Evolutionary conservation across 2,888 invertebrate genomes (phyloP).

Genomic region (Sepioteuthis lessoniana): DNA sequence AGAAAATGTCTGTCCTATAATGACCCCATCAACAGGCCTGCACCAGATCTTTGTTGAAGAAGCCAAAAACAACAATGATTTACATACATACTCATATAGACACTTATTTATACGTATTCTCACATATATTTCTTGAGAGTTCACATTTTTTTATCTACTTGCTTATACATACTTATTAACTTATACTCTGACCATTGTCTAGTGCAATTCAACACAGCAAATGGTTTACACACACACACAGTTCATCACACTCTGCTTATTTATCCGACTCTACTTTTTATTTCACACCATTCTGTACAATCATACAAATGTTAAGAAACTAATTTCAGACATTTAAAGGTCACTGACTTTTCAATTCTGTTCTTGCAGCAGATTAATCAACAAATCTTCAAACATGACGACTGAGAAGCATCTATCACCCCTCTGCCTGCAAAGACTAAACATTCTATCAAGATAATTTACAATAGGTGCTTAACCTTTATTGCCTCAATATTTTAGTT

Average conservation of each 20-base stretch:
- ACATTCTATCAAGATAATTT: background rate
- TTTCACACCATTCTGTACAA: background rate
- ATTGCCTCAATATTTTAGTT: background rate
- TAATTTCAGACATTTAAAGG: constrained; percentile 48
- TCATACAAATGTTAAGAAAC: background rate
- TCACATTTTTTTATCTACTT: too few relatives aligned
- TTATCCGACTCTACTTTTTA: background rate
- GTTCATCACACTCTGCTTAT: background rate
- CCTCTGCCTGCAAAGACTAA: background rate
- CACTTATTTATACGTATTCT: too few relatives aligned
- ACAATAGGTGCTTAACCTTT: background rate
- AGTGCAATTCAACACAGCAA: background rate
- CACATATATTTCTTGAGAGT: too few relatives aligned
- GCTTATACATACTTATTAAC: too few relatives aligned
- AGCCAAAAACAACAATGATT: too few relatives aligned
- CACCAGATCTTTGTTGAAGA: too few relatives aligned
- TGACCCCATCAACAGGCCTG: too few relatives aligned
- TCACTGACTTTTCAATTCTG: constrained; percentile 49
- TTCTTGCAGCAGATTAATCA: background rate
- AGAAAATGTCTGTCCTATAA: too few relatives aligned
- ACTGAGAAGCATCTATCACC: background rate
- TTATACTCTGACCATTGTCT: too few relatives aligned
- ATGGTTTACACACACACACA: background rate
- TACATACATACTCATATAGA: too few relatives aligned
- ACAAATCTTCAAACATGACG: background rate